Evolutionary conservation across 2,888 invertebrate species (phyloP), one percentile per base, ranked within the genome.

Genomic region (Cephus nigrinus): DNA sequence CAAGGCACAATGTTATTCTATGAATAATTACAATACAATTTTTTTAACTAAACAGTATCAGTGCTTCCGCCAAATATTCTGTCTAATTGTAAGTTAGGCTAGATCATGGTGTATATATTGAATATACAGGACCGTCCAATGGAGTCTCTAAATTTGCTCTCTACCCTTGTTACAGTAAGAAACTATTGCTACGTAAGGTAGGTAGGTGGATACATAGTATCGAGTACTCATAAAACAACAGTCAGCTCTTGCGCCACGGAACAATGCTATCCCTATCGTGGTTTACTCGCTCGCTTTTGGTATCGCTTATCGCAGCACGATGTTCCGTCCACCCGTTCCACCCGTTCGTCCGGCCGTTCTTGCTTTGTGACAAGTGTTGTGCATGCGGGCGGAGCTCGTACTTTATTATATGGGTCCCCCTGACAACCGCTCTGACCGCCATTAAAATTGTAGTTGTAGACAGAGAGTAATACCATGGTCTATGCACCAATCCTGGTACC

Each of bases 301-400:
- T 84, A 83, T 83, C 81, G 78, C 81, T 84, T 85, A 85, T 85
- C 85, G 81, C 79, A 73, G 79, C 80, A 78, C 82, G 79, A 85
- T 81, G 82, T 82, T 82, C 80, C 81, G 79, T 79, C 79, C 82
- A 75, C 80, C 79, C 79, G 77, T 74, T 78, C 55, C 55, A 33
- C 33, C 40, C 15, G 11, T 40, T 55, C 73, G 72, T 72, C 76
- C 72, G 33, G 73, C 68, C 68, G 72, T 55, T 74, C 69, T 75
- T 33, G 73, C 31, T 68, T 74, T 74, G 76, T 79, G 73, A 76
- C 76, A 80, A 80, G 80, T 80, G 80, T 80, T 34, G 74, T 77
- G 76, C 74, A 80, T 80, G 80, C 80, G 80, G 80, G 80, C 80
- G 68, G 72, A 77, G 73, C 68, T 77, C 68, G 55, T 55, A 55